These are phyloP conservation scores for Medauroidea extradentata DNA, from an alignment of 1,140 invertebrate species.

Conservation along the genomic window DNA sequence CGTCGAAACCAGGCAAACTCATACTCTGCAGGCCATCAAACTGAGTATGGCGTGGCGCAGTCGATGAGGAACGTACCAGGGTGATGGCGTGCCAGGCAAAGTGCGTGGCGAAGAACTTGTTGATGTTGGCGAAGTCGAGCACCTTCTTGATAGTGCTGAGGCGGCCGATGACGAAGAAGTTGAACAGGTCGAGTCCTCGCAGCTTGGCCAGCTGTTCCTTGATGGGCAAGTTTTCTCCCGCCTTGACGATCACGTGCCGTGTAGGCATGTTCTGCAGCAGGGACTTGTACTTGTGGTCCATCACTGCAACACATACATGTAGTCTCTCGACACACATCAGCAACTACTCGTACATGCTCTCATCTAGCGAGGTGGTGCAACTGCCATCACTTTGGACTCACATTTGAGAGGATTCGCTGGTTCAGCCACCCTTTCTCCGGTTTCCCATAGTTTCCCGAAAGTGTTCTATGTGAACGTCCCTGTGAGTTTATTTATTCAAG, in stretches of 20 bases:
- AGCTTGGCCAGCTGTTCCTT: constrained; percentile 63
- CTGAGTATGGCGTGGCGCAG: too few species aligned
- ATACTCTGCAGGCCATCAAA: too few species aligned
- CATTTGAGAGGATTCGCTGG: too few species aligned
- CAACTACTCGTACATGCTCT: too few species aligned
- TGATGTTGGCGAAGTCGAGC: constrained; percentile 50
- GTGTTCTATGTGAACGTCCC: too few species aligned
- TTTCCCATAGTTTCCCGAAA: too few species aligned
- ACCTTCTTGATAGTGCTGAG: constrained; percentile 63
- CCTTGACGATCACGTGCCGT: constrained; percentile 71
- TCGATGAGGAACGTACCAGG: constrained; percentile 47
- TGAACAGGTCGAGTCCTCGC: constrained; percentile 77
- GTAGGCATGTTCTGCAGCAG: constrained; percentile 82
- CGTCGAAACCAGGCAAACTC: too few species aligned
- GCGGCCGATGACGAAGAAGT: constrained; percentile 77
- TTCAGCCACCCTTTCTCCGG: too few species aligned
- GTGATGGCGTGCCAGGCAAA: constrained; percentile 59
- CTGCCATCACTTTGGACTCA: too few species aligned
- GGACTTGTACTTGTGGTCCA: constrained; percentile 91
- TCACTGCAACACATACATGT: constrained; percentile 55
- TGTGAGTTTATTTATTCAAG: too few species aligned
- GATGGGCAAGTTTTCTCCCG: constrained; percentile 47
- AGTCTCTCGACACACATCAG: too few species aligned
- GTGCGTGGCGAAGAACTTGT: constrained; percentile 46
- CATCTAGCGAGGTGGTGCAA: too few species aligned